These are phyloP conservation scores for Sciaenops ocellatus DNA, from an alignment of 2,797 vertebrate species.

Conservation along the genomic window DNA sequence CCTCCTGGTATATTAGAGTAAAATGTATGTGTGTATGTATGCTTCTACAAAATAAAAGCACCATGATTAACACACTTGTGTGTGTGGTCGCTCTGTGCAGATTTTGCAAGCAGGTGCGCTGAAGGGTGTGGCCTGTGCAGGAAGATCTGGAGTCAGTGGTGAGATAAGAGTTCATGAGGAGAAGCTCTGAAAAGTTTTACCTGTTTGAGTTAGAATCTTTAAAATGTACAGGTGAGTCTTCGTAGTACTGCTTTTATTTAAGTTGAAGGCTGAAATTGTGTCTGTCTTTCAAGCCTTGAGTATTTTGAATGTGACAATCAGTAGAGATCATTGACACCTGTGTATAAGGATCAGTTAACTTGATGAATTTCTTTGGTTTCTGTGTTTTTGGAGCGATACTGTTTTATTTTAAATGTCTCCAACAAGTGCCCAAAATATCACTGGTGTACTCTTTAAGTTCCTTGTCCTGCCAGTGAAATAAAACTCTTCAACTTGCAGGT, in stretches of 20 bases:
- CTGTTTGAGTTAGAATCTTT: not conserved
- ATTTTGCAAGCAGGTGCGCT: slow-evolving; percentile 58
- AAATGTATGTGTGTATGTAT: slow-evolving; percentile 23
- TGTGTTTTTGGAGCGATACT: not conserved
- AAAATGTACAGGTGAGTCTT: slow-evolving; percentile 63
- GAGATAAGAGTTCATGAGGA: not conserved
- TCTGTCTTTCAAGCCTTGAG: not conserved
- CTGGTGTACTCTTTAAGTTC: not conserved
- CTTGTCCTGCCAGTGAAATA: not conserved
- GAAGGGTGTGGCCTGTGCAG: slow-evolving; percentile 54
- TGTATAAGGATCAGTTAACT: not conserved
- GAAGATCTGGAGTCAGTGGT: not conserved
- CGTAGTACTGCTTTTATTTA: not conserved
- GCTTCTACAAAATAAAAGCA: slow-evolving; percentile 61
- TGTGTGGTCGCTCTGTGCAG: slow-evolving; percentile 17
- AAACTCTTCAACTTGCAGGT: slow-evolving; percentile 42
- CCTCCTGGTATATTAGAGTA: slow-evolving; percentile 36
- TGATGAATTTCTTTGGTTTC: not conserved
- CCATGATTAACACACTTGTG: not conserved
- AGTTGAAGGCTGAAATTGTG: not conserved
- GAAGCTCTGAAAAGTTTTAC: slow-evolving; percentile 25
- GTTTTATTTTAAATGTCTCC: not conserved
- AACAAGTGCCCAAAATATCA: not conserved
- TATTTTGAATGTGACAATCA: slow-evolving; percentile 15
- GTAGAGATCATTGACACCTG: slow-evolving; percentile 36